Evolutionary conservation across 1,140 invertebrate species (phyloP), one percentile per base, ranked within the genome.

Genomic region (Hylaeus anthracinus): DNA sequence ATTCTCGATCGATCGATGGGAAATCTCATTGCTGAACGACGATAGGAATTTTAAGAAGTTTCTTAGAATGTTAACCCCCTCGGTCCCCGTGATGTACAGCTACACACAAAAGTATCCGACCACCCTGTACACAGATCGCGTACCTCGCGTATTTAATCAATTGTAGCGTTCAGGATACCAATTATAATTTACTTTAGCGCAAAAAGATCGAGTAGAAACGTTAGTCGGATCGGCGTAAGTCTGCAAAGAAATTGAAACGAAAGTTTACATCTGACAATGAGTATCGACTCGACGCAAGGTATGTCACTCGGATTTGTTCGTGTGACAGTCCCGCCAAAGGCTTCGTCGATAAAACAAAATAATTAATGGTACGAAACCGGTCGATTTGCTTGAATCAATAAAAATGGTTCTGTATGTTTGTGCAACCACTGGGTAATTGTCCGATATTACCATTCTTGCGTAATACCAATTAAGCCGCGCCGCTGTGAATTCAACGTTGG

Each of bases 291-390:
- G 43, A 37, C 43, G 45, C 45, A 10, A 55, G 63, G 41, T 75
- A 71, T 61, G 56, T 63, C 75, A 26, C 37, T 78, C 26, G 56
- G 75, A 71, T 61, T 78, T 71, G 69, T 43, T 48, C 51, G 67
- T n/a, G 69, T 58, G 70, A 64, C 65, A 61, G 66, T 41, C 37
- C 45, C 55, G 75, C 45, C 77, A 79, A 72, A 79, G 77, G 69
- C 69, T 82, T 85, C 72, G 85, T 86, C 84, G 84, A 82, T 79
- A 76, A 61, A 64, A 60, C 84, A 41, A 86, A 86, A 86, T 86
- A 86, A 86, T 86, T 86, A 86, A 86, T 82, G 84, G 61, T 10
- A 60, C 43, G 56, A 66, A 66, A 53, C 71, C 66, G 41, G 69
- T 56, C 80, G 72, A 83, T 82, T 81, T 73, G 60, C 73, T 81